These are phyloP conservation scores for Nomada ruficornis DNA, from an alignment of 2,888 invertebrate species.

Conservation along the genomic window DNA sequence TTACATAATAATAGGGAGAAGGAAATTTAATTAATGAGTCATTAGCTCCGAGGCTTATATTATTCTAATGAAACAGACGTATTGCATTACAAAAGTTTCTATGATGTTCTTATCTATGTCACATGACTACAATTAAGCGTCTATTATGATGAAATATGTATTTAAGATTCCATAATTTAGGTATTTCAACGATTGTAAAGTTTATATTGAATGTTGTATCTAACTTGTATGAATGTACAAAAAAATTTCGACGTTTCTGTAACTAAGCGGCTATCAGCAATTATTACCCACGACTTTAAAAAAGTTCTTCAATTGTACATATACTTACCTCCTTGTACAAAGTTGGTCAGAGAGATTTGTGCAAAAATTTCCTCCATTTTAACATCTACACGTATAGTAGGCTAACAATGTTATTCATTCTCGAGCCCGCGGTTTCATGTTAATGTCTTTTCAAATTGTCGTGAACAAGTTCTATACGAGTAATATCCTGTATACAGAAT, in stretches of 20 bases:
- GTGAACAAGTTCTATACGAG: slow-evolving; percentile 15
- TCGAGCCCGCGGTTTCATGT: slow-evolving; percentile 35
- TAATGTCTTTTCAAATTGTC: slow-evolving; percentile 15
- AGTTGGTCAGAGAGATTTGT: slow-evolving; percentile 65
- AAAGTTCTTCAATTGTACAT: slow-evolving; percentile 57
- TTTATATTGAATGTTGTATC: slow-evolving; percentile 43
- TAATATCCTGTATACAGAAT: slow-evolving; percentile 9
- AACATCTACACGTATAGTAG: slow-evolving; percentile 37
- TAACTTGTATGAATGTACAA: slow-evolving; percentile 67
- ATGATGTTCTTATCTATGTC: slow-evolving; percentile 26
- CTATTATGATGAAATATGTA: slow-evolving; percentile 40
- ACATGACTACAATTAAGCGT: slow-evolving; percentile 34
- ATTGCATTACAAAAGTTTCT: slow-evolving; percentile 43
- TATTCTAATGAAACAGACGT: slow-evolving; percentile 13
- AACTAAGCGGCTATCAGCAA: slow-evolving; percentile 52
- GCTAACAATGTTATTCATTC: slow-evolving; percentile 38
- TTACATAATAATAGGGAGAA: neutral
- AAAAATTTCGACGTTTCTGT: slow-evolving; percentile 50
- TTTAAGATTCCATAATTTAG: slow-evolving; percentile 36
- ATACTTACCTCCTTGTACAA: slow-evolving; percentile 51
- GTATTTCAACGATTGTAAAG: slow-evolving; percentile 26
- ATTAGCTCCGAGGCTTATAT: slow-evolving; percentile 54
- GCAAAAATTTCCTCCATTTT: slow-evolving; percentile 57
- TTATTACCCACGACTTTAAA: slow-evolving; percentile 54
- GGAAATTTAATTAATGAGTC: slow-evolving; percentile 34